These are phyloP conservation scores for Lycopodina hypogea DNA, from an alignment of 37 sponge, comb jelly and placozoan species.

Conservation along the genomic window DNA sequence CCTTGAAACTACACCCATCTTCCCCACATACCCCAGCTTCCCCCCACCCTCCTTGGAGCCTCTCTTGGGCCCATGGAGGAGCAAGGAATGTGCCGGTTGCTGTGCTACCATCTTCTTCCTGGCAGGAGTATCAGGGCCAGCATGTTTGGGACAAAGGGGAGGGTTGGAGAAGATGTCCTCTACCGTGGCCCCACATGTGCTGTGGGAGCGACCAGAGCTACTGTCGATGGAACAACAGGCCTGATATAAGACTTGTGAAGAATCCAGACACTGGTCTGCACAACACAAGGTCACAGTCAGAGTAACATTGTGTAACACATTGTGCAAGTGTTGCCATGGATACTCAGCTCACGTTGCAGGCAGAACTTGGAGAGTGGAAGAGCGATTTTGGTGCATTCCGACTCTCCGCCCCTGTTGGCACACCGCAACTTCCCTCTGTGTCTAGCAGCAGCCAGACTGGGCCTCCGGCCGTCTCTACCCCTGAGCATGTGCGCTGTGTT, in stretches of 20 bases:
- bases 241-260: constrained; percentile 27
- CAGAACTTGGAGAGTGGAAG: constrained; percentile 43
- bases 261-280: constrained; percentile 20
- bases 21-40: too few species aligned
- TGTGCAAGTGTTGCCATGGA: too few species aligned
- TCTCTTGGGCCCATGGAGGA: too few species aligned
- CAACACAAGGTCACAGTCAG: not conserved
- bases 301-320: not conserved
- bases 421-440: constrained; percentile 5
- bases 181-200: constrained; percentile 18
- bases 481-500: not conserved
- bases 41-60: too few species aligned
- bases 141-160: constrained; percentile 2
- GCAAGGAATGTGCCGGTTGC: too few species aligned
- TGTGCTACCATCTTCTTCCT: too few species aligned
- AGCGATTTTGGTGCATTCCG: not conserved
- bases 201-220: not conserved
- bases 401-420: not conserved
- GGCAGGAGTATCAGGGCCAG: not conserved
- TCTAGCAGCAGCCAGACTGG: constrained; percentile 8
- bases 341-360: constrained; percentile 36
- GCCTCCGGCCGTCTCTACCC: not conserved
- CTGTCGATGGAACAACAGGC: constrained; percentile 17
- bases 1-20: too few species aligned
- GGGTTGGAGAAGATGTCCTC: constrained; percentile 27